Conservation (phyloP, 1,140 invertebrate genomes). For the Chionoecetes opilio region DNA sequence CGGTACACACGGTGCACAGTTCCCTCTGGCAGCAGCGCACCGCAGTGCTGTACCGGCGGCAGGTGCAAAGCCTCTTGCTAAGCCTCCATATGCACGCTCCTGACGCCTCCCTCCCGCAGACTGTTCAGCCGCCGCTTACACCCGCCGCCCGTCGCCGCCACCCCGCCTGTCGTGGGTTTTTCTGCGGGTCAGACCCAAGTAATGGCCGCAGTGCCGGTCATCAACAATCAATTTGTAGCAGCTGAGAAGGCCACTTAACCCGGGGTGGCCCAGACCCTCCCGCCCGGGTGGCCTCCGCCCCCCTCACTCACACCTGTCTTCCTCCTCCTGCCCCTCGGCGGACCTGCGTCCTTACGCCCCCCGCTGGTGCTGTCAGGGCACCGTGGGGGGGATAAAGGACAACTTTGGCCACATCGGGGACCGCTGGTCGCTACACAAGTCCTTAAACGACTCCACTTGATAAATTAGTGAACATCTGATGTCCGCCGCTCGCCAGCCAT, state of each 20-base stretch:
- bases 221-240: constrained; percentile 74
- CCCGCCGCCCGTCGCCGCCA: constrained; percentile 40
- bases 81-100: background rate
- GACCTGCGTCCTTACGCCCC: background rate
- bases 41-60: constrained; percentile 21
- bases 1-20: constrained; percentile 47
- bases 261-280: constrained; percentile 60
- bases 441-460: constrained; percentile 28
- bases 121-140: background rate
- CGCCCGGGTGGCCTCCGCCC: constrained; percentile 29
- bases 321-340: background rate
- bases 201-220: constrained; percentile 61
- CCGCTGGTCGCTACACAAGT: background rate
- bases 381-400: constrained; percentile 9
- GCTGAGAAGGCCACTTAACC: constrained; percentile 67
- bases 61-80: background rate
- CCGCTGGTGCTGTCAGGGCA: constrained; percentile 2
- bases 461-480: constrained; percentile 30
- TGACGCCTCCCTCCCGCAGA: background rate
- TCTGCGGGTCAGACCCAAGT: constrained; percentile 61
- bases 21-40: background rate
- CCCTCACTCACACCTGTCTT: background rate
- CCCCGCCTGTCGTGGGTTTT: constrained; percentile 62
- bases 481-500: background rate
- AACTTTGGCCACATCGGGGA: background rate